Percentiles rank a stretch among this genome's conserved stretches.
phyloP scores from a whole-genome alignment of 2,888 invertebrate species.

The Metopia argyrocephala region DNA sequence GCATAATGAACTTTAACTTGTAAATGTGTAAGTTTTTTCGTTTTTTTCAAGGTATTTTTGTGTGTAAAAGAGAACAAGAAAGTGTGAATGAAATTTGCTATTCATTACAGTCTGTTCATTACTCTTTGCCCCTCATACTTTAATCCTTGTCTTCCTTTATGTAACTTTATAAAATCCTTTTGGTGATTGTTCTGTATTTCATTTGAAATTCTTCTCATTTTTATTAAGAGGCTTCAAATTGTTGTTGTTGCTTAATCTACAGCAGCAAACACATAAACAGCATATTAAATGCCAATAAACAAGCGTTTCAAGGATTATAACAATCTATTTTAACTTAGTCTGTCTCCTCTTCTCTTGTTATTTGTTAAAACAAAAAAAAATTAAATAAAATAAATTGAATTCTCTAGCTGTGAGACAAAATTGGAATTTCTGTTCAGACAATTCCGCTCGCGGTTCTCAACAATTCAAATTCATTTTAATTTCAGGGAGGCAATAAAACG shows the following conservation, averaged over 20 bases:
- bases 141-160: too few relatives aligned
- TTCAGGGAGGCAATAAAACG: not conserved
- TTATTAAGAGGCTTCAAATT: conserved; percentile 22
- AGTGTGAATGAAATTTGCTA: conserved; percentile 27
- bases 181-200: not conserved
- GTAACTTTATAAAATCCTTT: too few relatives aligned
- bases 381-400: conserved; percentile 30
- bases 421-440: not conserved
- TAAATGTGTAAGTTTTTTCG: not conserved
- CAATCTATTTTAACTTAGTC: not conserved
- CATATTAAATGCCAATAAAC: conserved; percentile 54
- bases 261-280: conserved; percentile 53
- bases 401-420: not conserved
- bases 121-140: conserved; percentile 3
- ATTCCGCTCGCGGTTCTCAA: too few relatives aligned
- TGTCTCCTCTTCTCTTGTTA: not conserved
- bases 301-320: conserved; percentile 45
- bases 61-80: not conserved
- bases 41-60: not conserved
- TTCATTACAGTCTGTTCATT: conserved; percentile 24
- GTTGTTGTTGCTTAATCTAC: conserved; percentile 6
- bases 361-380: too few relatives aligned
- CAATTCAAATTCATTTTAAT: not conserved
- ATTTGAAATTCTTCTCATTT: conserved; percentile 16
- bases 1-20: conserved; percentile 23